Evolutionary conservation across 2,113 vertebrate genomes (phyloP).

Genomic region (Pholis gunnellus): DNA sequence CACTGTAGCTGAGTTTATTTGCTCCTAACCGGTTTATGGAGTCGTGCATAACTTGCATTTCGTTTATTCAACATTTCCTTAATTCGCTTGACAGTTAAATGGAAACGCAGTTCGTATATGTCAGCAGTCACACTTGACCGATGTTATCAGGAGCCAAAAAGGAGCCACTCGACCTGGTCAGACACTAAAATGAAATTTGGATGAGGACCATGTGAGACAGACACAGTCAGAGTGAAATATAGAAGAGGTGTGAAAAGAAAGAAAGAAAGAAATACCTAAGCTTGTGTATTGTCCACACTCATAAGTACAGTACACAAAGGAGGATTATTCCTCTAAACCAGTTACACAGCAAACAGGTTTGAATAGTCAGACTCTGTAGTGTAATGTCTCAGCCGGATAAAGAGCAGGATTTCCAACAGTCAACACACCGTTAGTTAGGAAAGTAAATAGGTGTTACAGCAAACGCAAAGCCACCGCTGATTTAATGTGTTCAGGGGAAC

Average conservation of each 20-base stretch:
- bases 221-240: not conserved
- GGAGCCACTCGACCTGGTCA: slow-evolving; percentile 34
- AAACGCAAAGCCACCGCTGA: not conserved
- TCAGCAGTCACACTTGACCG: slow-evolving; percentile 26
- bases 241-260: not conserved
- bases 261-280: not conserved
- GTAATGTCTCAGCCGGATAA: slow-evolving; percentile 36
- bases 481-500: not conserved
- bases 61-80: not conserved
- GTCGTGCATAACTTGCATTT: not conserved
- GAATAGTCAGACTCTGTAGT: slow-evolving; percentile 4
- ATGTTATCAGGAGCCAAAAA: slow-evolving; percentile 29
- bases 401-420: slow-evolving; percentile 68
- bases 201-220: not conserved
- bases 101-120: not conserved
- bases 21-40: not conserved
- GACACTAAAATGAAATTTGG: not conserved
- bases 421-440: slow-evolving; percentile 30
- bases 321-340: slow-evolving; percentile 12
- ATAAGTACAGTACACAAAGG: slow-evolving; percentile 20
- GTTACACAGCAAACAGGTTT: slow-evolving; percentile 57
- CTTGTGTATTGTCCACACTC: not conserved
- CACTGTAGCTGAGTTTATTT: not conserved
- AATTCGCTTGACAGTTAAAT: not conserved
- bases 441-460: not conserved